phyloP scores from a whole-genome alignment of 2,888 invertebrate genomes.

The Chalcis sispes region DNA sequence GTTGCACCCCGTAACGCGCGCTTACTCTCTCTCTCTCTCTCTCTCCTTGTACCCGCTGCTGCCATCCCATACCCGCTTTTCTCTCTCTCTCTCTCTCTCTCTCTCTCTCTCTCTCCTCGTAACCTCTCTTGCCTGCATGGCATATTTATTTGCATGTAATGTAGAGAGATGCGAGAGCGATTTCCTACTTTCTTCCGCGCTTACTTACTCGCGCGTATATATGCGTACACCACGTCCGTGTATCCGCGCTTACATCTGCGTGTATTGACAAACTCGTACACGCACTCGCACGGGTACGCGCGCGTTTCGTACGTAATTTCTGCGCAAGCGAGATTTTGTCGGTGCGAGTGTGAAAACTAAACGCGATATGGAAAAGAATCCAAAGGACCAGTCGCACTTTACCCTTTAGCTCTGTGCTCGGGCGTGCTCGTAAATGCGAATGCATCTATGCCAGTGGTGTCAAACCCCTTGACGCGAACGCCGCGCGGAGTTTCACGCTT shows the following conservation, averaged over 20 bases:
- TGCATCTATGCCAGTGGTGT: slow-evolving; percentile 76
- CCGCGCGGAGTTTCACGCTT: slow-evolving; percentile 27
- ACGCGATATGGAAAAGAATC: background rate
- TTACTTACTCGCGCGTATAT: slow-evolving; percentile 1
- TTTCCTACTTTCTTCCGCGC: slow-evolving; percentile 20
- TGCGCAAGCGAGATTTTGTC: too few relatives aligned
- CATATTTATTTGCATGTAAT: slow-evolving; percentile 74
- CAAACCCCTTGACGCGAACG: slow-evolving; percentile 68
- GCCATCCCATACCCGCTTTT: background rate
- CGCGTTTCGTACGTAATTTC: background rate
- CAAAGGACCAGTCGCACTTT: background rate
- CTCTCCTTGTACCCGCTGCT: slow-evolving; percentile 51
- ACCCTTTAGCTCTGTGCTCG: background rate
- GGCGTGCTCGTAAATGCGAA: slow-evolving; percentile 57
- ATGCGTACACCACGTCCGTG: slow-evolving; percentile 14
- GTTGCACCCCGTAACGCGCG: slow-evolving; percentile 70
- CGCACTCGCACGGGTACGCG: slow-evolving; percentile 44
- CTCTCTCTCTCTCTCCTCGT: background rate
- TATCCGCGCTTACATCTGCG: background rate
- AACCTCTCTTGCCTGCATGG: slow-evolving; percentile 66
- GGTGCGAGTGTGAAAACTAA: background rate
- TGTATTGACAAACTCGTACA: background rate
- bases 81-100: slow-evolving; percentile 35
- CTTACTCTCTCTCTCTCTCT: slow-evolving; percentile 25
- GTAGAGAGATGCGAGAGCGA: slow-evolving; percentile 63